Conservation (phyloP, 2,888 invertebrate species). For the Oscheius sp. region DNA sequence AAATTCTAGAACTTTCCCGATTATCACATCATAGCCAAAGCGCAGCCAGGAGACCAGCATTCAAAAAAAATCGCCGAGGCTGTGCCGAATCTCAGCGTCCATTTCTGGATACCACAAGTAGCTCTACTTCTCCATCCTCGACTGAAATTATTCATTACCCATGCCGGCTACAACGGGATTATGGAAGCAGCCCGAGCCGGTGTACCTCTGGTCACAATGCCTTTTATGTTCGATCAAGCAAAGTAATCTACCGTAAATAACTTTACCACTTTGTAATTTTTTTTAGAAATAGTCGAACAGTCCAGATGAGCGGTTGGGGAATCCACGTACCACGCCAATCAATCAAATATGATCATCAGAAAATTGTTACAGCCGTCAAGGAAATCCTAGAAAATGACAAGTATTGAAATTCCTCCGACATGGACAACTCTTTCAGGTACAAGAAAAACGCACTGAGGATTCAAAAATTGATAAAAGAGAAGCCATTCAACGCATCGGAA, state of each 20-base stretch:
- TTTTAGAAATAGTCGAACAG: slow-evolving; percentile 54
- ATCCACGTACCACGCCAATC: slow-evolving; percentile 41
- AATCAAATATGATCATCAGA: slow-evolving; percentile 40
- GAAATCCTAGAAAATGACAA: slow-evolving; percentile 44
- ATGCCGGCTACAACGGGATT: slow-evolving; percentile 66
- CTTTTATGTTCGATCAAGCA: slow-evolving; percentile 55
- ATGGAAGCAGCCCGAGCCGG: slow-evolving; percentile 64
- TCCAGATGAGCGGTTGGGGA: slow-evolving; percentile 63
- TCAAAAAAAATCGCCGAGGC: slow-evolving; percentile 25
- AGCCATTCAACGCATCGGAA: too few relatives aligned
- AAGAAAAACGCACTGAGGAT: slow-evolving; percentile 43
- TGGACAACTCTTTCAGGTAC: slow-evolving; percentile 40
- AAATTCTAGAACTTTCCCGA: slow-evolving; percentile 43
- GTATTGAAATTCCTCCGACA: slow-evolving; percentile 36
- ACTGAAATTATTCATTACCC: slow-evolving; percentile 63
- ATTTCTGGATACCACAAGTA: slow-evolving; percentile 57
- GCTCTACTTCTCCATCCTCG: slow-evolving; percentile 57
- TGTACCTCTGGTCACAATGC: slow-evolving; percentile 56
- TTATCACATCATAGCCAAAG: slow-evolving; percentile 60
- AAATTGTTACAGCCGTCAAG: slow-evolving; percentile 39
- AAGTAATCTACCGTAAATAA: too few relatives aligned
- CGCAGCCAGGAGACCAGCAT: slow-evolving; percentile 43
- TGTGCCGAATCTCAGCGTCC: slow-evolving; percentile 46
- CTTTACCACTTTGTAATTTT: too few relatives aligned
- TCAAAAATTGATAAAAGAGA: slow-evolving; percentile 47